Conservation (phyloP, 2,797 vertebrate species). For the Rhadinocentrus ornatus region DNA sequence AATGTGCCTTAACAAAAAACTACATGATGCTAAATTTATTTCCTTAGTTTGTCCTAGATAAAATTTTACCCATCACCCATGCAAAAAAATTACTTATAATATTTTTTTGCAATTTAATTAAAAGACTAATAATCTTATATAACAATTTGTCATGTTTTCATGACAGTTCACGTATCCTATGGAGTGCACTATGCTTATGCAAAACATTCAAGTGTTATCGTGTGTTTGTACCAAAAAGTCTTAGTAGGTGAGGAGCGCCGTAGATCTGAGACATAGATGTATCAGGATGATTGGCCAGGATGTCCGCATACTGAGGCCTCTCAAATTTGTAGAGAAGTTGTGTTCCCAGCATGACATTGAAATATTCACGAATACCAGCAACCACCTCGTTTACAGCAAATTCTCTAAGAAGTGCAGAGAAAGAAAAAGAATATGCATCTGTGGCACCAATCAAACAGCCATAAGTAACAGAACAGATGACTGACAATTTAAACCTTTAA, state of each 20-base stretch:
- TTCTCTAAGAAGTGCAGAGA: conserved; percentile 81
- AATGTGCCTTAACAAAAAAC: too few relatives aligned
- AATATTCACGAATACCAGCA: conserved; percentile 96
- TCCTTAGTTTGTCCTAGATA: too few relatives aligned
- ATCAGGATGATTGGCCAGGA: conserved; percentile 93
- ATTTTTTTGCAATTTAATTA: too few relatives aligned
- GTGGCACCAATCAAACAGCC: neutral
- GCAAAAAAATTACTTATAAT: too few relatives aligned
- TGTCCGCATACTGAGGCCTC: conserved; percentile 95
- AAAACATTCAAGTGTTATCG: neutral
- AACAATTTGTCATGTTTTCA: too few relatives aligned
- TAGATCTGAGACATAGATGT: conserved; percentile 97
- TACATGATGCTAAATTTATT: too few relatives aligned
- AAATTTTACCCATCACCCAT: too few relatives aligned
- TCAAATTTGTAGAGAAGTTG: conserved; percentile 99
- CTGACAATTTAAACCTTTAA: neutral
- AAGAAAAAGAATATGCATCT: neutral
- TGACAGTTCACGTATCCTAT: too few relatives aligned
- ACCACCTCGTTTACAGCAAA: conserved; percentile 98
- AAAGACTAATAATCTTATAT: too few relatives aligned
- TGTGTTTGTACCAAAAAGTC: conserved; percentile 87
- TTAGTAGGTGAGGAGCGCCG: conserved; percentile 93
- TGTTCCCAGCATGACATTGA: conserved; percentile 98
- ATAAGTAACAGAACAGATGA: neutral
- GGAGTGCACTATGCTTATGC: neutral